Base-by-base conservation (phyloP, 92 coral and sea anemone species). In the Phenganax subtilis region DNA sequence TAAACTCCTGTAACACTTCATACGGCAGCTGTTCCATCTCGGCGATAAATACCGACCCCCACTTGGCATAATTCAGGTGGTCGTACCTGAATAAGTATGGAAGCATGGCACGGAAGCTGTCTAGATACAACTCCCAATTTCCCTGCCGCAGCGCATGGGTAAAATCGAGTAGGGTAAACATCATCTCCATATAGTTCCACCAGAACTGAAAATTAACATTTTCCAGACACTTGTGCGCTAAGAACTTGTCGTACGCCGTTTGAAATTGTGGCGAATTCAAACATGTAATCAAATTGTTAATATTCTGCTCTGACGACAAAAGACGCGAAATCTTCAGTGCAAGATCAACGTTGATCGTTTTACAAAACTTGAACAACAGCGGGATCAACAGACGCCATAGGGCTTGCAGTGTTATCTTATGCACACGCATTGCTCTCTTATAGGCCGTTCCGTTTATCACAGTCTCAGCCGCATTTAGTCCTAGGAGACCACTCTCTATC, bases 111-210 rank as follows among this genome's bases (percentile, higher is more conserved):
- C 85, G 85, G 52, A 88, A 85, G 31, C 85, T 76, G 74, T 75
- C 72, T 74, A 88, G 51, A 82, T 88, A 80, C 83, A 86, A 56
- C 11, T 86, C 75, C 91, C 89, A 86, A 14, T 27, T 69, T 8
- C 86, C 88, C 44, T 83, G 80, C 29, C 92, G 66, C 61, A 86
- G 91, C 11, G 91, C 87, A 9, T 87, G 78, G 9, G 83, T 86
- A 57, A 89, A 86, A 44, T 52, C 57, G 51, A 89, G 85, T 16
- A 89, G 85, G 54, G 56, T 80, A 68, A 80, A 84, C 15, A 85
- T 85, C 91, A 88, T 88, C 44, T 85, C 86, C 86, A 88, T 81
- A 59, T 85, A 88, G 57, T 57, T 52, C 88, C 87, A 88, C 88
- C 86, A 88, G 75, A 75, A 88, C 55, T 12, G 53, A 82, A 88